These are phyloP conservation scores for Trochalopteron elliotii DNA, from an alignment of 2,113 vertebrate genomes.

Conservation along the genomic window DNA sequence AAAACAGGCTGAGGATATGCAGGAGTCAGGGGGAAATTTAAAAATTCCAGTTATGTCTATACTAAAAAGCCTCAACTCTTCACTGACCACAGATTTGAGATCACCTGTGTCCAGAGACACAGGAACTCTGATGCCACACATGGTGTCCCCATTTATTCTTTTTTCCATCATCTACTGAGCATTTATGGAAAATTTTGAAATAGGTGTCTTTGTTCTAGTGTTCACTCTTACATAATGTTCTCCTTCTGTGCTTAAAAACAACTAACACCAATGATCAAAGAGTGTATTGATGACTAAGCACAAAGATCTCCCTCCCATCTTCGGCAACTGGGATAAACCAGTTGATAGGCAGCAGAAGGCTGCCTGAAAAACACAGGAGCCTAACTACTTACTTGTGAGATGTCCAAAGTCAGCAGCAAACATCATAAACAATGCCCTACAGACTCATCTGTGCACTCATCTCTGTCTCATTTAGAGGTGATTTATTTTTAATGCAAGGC, in stretches of 20 bases:
- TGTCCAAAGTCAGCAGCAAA: not conserved
- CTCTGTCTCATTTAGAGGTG: not conserved
- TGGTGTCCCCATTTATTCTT: not conserved
- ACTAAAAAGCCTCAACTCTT: not conserved
- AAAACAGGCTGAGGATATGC: not conserved
- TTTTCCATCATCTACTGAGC: not conserved
- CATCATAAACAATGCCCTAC: not conserved
- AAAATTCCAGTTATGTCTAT: not conserved
- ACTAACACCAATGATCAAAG: not conserved
- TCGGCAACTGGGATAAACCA: not conserved
- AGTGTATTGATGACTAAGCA: not conserved
- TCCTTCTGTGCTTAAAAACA: not conserved
- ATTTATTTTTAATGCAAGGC: not conserved
- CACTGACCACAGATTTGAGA: not conserved
- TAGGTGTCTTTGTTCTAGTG: not conserved
- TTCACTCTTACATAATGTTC: not conserved
- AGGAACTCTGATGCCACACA: not conserved
- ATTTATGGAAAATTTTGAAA: not conserved
- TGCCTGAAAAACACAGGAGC: not conserved
- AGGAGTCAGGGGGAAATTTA: rapidly evolving
- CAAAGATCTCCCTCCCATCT: not conserved
- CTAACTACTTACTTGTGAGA: not conserved
- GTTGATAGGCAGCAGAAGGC: not conserved
- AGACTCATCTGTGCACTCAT: not conserved
- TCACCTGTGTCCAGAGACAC: not conserved